These are phyloP conservation scores for Microchirus variegatus DNA, from an alignment of 2,797 vertebrate genomes.

Conservation along the genomic window DNA sequence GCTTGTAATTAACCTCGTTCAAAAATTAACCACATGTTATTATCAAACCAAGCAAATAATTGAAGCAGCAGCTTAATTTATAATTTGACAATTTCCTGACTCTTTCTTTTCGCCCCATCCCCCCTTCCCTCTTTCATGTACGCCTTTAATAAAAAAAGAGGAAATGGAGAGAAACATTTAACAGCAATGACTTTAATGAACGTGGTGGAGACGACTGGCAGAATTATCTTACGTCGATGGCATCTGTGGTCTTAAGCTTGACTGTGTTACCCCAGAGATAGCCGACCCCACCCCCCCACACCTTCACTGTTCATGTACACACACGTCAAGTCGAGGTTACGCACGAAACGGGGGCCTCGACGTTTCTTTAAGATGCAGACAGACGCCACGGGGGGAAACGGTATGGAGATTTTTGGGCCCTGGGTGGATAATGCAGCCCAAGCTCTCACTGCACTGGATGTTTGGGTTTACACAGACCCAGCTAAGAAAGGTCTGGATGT, in stretches of 20 bases:
- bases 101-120: slow-evolving; percentile 61
- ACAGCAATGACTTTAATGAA: slow-evolving; percentile 76
- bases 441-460: slow-evolving; percentile 36
- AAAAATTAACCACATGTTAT: slow-evolving; percentile 85
- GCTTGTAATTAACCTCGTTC: slow-evolving; percentile 84
- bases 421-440: slow-evolving; percentile 51
- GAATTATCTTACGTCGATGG: slow-evolving; percentile 67
- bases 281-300: not conserved
- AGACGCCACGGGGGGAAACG: slow-evolving; percentile 64
- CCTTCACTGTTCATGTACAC: not conserved
- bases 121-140: slow-evolving; percentile 61
- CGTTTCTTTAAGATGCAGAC: slow-evolving; percentile 46
- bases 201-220: slow-evolving; percentile 54
- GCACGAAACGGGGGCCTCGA: slow-evolving; percentile 34
- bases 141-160: slow-evolving; percentile 61
- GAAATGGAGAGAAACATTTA: slow-evolving; percentile 76
- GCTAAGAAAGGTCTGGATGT: slow-evolving; percentile 58
- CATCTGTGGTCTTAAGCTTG: slow-evolving; percentile 65
- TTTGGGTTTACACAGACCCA: slow-evolving; percentile 47
- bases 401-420: slow-evolving; percentile 59
- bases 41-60: slow-evolving; percentile 86
- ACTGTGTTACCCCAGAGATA: slow-evolving; percentile 48
- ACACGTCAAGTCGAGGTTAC: slow-evolving; percentile 20
- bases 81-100: slow-evolving; percentile 81
- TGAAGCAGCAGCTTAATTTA: slow-evolving; percentile 84